Evolutionary conservation across 2,888 invertebrate species (phyloP), one percentile per base, ranked within the genome.

Genomic region (Sinelater perroti): DNA sequence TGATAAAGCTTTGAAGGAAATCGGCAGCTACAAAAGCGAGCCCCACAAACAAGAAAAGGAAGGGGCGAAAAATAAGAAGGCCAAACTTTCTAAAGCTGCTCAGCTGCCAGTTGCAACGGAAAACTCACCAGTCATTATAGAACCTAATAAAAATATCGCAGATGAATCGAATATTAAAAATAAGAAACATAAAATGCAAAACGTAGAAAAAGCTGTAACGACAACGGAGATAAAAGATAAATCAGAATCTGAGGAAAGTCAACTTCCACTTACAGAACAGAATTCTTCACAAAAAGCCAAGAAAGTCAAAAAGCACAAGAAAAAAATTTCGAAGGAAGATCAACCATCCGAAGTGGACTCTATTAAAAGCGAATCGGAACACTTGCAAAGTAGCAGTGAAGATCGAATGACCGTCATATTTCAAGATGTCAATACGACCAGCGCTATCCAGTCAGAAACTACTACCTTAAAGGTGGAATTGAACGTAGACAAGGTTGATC

Each of bases 31-130:
- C n/a, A 30, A 38, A 36, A 16, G 10, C 7, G n/a, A 57, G 49
- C 40, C 53, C 42, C 44, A 30, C 7, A 28, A 13, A 26, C 52
- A 51, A 44, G 49, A 63, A 46, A 54, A 52, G 49, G 44, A 59
- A 26, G 33, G 18, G 10, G 14, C 30, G 14, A 47, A 60, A 45
- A 44, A 64, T 38, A 47, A 60, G 38, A 56, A 53, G 51, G 26
- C 10, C 7, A 53, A 52, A 26, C 47, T 38, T 18, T n/a, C 55
- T 14, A 57, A 56, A 47, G 5, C 20, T 11, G n/a, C 16, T 11
- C 36, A 62, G 54, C 14, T 44, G 11, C 17, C 26, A 24, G 38
- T 49, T 28, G 57, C 44, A 33, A 57, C 57, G 21, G 57, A 60
- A 44, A 42, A 8, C 5, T 24, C 30, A 1, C 47, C 55, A 21